A percentile compares a stretch with the other conserved stretches of the same genome.
Conservation (phyloP, 2,797 vertebrate genomes). For the Lacerta agilis region DNA sequence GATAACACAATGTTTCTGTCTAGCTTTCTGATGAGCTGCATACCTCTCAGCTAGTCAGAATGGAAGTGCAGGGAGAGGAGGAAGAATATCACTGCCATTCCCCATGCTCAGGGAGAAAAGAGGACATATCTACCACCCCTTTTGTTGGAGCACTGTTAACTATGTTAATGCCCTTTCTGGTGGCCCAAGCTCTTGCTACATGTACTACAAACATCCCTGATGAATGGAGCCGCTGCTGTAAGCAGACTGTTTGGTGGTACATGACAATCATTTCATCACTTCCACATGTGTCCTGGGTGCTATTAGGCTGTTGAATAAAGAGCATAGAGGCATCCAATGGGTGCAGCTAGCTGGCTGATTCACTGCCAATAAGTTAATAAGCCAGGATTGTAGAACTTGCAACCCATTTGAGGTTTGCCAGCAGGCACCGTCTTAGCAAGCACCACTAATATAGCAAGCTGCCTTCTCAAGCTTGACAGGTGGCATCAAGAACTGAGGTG, state of each 20-base stretch:
- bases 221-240: background rate
- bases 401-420: slow-evolving; percentile 25
- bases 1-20: background rate
- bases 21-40: background rate
- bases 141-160: background rate
- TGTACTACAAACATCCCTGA: background rate
- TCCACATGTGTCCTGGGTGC: background rate
- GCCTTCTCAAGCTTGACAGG: slow-evolving; percentile 17
- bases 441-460: background rate
- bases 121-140: background rate
- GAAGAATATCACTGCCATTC: background rate
- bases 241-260: background rate
- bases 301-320: background rate
- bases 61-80: background rate
- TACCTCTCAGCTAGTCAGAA: background rate
- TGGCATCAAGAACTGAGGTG: slow-evolving; percentile 21
- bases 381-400: background rate
- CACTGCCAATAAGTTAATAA: background rate
- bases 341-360: slow-evolving; percentile 5
- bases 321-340: background rate
- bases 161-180: background rate
- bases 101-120: background rate
- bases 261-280: background rate
- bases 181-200: background rate
- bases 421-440: background rate